phyloP scores from a whole-genome alignment of 2,113 vertebrate species.

The Thermophis baileyi region DNA sequence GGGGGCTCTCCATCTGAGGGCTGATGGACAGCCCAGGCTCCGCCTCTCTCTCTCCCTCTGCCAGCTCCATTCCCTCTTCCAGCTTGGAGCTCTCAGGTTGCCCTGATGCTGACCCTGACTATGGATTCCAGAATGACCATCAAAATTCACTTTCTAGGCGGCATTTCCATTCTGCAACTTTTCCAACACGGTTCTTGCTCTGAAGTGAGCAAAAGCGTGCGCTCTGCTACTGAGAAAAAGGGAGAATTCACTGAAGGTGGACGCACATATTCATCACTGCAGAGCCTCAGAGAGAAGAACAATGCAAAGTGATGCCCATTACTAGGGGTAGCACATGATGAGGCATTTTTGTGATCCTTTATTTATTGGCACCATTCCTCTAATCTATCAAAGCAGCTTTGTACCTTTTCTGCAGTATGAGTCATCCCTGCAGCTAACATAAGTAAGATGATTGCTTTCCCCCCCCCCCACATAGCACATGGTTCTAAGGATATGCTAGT shows the following conservation, averaged over 20 bases:
- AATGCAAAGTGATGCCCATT: background rate
- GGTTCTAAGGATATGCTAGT: background rate
- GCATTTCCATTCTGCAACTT: constrained; percentile 2
- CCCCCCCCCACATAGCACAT: background rate
- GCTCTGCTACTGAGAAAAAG: background rate
- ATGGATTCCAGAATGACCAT: background rate
- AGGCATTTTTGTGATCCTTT: background rate
- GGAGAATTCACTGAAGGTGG: background rate
- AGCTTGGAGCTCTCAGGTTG: too few relatives aligned
- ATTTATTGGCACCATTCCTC: background rate
- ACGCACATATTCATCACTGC: background rate
- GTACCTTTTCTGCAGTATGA: background rate
- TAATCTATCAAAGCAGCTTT: constrained; percentile 2
- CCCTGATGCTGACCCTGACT: too few relatives aligned
- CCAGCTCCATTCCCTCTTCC: too few relatives aligned
- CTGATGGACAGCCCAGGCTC: too few relatives aligned
- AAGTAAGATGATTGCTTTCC: background rate
- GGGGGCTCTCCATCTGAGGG: too few relatives aligned
- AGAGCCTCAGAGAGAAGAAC: background rate
- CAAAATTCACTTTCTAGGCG: background rate
- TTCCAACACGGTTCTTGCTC: background rate
- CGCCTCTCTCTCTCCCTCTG: too few relatives aligned
- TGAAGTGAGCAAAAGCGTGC: background rate
- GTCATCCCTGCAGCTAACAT: background rate
- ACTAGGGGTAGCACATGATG: background rate